These are phyloP conservation scores for Xestia xanthographa DNA, from an alignment of 2,888 invertebrate species.

Conservation along the genomic window DNA sequence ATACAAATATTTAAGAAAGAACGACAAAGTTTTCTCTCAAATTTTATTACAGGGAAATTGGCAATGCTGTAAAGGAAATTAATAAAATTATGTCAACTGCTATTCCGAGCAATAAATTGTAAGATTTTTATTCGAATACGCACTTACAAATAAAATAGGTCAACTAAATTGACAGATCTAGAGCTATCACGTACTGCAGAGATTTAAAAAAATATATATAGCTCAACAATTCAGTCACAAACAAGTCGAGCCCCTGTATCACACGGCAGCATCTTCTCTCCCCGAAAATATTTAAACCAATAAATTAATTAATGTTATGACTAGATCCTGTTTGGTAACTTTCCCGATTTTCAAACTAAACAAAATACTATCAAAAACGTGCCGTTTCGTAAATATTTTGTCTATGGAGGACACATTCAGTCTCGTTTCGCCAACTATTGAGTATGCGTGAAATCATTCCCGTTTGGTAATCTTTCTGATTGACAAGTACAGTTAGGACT, in stretches of 20 bases:
- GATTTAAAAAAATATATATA: conserved; percentile 39
- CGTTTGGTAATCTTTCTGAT: too few species aligned
- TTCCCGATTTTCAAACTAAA: neutral
- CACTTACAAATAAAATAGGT: conserved; percentile 29
- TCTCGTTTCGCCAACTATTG: too few species aligned
- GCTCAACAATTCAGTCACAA: conserved; percentile 31
- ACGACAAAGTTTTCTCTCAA: conserved; percentile 1
- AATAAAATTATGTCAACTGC: conserved; percentile 21
- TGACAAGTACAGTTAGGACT: too few species aligned
- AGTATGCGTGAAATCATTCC: too few species aligned
- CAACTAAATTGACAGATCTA: conserved; percentile 34
- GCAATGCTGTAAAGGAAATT: conserved; percentile 15
- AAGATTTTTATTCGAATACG: conserved; percentile 27
- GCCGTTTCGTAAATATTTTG: too few species aligned
- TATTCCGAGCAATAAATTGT: conserved; percentile 12
- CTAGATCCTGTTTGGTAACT: neutral
- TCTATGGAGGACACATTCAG: too few species aligned
- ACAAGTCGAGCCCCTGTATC: conserved; percentile 5
- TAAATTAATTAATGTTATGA: neutral
- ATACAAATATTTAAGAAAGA: neutral
- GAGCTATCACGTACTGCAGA: conserved; percentile 16
- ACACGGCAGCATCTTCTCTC: conserved; percentile 1
- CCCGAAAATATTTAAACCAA: neutral
- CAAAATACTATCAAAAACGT: neutral
- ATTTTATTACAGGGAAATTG: neutral